Conservation (phyloP, 2,797 vertebrate species). For the Scolopax rusticola region DNA sequence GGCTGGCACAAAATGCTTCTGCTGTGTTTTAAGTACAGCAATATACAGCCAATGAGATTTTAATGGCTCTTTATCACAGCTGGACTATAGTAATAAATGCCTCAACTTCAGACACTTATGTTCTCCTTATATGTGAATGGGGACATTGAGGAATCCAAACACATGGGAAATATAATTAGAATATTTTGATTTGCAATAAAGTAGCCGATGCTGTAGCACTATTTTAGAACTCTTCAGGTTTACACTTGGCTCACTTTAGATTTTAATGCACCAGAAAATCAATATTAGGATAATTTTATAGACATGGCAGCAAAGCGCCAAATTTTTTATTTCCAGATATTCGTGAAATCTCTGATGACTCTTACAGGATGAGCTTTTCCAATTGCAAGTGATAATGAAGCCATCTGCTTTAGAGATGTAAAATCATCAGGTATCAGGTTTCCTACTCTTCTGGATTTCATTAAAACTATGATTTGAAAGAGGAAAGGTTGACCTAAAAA, state of each 20-base stretch:
- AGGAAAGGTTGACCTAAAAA: neutral
- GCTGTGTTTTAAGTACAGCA: conserved; percentile 47
- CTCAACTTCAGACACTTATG: neutral
- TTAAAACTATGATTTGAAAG: neutral
- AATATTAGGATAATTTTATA: conserved; percentile 53
- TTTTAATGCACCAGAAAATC: conserved; percentile 70
- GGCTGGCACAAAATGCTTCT: conserved; percentile 44
- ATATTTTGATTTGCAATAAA: conserved; percentile 62
- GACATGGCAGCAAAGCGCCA: conserved; percentile 8
- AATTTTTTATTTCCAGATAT: conserved; percentile 61
- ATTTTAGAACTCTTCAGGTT: conserved; percentile 47
- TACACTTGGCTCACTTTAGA: conserved; percentile 51
- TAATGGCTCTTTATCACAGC: conserved; percentile 59
- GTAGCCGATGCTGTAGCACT: conserved; percentile 16
- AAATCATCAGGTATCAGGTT: neutral
- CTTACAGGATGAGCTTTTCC: conserved; percentile 44
- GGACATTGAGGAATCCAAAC: neutral
- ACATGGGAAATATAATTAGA: conserved; percentile 59
- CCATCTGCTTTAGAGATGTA: conserved; percentile 21
- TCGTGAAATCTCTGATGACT: conserved; percentile 21
- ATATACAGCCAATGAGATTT: conserved; percentile 51
- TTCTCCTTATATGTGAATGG: conserved; percentile 18
- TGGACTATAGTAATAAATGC: conserved; percentile 40
- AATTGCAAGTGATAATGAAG: neutral
- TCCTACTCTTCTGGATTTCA: neutral